Evolutionary conservation across 2,113 vertebrate species (phyloP).

Genomic region (Laticauda colubrina): DNA sequence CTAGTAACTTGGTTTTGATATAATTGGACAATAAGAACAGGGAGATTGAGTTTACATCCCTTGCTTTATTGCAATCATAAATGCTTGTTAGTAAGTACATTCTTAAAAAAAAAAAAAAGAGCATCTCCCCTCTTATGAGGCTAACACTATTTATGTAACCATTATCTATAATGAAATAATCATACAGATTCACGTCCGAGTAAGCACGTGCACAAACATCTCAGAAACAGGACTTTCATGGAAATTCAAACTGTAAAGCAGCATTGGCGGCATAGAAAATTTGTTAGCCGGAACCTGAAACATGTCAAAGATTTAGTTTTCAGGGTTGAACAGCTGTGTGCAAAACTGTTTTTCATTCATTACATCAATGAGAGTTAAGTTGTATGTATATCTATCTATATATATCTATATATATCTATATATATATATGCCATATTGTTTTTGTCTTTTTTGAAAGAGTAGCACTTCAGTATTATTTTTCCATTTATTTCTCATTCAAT

Average conservation of each 20-base stretch:
- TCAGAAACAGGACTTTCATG: slow-evolving; percentile 94
- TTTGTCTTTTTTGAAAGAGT: slow-evolving; percentile 21
- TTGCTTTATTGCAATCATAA: slow-evolving; percentile 75
- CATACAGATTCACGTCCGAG: slow-evolving; percentile 85
- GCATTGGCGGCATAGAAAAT: slow-evolving; percentile 91
- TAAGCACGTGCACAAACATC: slow-evolving; percentile 94
- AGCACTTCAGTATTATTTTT: slow-evolving; percentile 38
- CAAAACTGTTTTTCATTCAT: slow-evolving; percentile 74
- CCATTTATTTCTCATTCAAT: slow-evolving; percentile 42
- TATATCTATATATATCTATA: slow-evolving; percentile 57
- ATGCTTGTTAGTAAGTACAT: slow-evolving; percentile 82
- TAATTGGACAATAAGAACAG: slow-evolving; percentile 12
- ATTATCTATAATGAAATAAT: slow-evolving; percentile 84
- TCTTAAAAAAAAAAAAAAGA: slow-evolving; percentile 33
- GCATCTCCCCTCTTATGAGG: slow-evolving; percentile 81
- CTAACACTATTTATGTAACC: slow-evolving; percentile 81
- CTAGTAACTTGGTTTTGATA: slow-evolving; percentile 45
- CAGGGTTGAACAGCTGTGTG: slow-evolving; percentile 74
- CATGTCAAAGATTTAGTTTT: slow-evolving; percentile 91
- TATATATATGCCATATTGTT: slow-evolving; percentile 71
- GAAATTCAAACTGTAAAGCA: slow-evolving; percentile 97
- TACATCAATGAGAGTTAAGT: background rate
- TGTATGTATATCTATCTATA: slow-evolving; percentile 37
- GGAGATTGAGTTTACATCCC: background rate
- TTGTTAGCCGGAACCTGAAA: slow-evolving; percentile 98